phyloP scores from a whole-genome alignment of 2,113 vertebrate genomes.

The Melozone crissalis region DNA sequence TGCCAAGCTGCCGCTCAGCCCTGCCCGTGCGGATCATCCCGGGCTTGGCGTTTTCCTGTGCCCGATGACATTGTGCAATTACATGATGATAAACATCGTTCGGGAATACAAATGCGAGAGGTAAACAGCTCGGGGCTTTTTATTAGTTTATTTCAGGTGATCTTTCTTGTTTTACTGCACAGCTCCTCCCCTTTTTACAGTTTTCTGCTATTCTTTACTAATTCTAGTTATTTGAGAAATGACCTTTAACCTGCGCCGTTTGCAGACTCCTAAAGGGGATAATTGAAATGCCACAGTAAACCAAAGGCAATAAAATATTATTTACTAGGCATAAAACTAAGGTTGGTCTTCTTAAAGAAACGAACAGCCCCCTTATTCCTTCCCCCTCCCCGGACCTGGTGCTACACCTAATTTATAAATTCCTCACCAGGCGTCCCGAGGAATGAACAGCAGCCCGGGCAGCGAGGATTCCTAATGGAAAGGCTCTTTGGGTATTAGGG shows the following conservation, averaged over 20 bases:
- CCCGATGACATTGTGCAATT: constrained; percentile 43
- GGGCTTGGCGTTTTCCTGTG: background rate
- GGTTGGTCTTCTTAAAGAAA: constrained; percentile 71
- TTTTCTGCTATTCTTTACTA: constrained; percentile 82
- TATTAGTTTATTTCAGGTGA: constrained; percentile 91
- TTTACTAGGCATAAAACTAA: constrained; percentile 76
- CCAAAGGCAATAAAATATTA: constrained; percentile 80
- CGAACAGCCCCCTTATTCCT: constrained; percentile 7
- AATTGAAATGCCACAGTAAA: constrained; percentile 80
- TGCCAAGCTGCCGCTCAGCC: constrained; percentile 28
- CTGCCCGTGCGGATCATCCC: background rate
- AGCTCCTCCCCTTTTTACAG: constrained; percentile 79
- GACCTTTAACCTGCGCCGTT: constrained; percentile 79
- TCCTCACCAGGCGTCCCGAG: constrained; percentile 34
- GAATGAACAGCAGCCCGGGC: background rate
- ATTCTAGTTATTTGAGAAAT: constrained; percentile 80
- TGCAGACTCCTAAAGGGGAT: constrained; percentile 73
- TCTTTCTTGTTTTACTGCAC: constrained; percentile 88
- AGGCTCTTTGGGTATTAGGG: background rate
- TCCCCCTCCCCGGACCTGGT: constrained; percentile 6
- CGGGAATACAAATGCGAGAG: constrained; percentile 77
- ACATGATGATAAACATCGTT: constrained; percentile 57
- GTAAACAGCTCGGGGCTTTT: constrained; percentile 85
- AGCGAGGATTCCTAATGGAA: background rate
- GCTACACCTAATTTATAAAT: constrained; percentile 54